Conservation (phyloP, 2,888 invertebrate genomes). For the Ophion ellenae region DNA sequence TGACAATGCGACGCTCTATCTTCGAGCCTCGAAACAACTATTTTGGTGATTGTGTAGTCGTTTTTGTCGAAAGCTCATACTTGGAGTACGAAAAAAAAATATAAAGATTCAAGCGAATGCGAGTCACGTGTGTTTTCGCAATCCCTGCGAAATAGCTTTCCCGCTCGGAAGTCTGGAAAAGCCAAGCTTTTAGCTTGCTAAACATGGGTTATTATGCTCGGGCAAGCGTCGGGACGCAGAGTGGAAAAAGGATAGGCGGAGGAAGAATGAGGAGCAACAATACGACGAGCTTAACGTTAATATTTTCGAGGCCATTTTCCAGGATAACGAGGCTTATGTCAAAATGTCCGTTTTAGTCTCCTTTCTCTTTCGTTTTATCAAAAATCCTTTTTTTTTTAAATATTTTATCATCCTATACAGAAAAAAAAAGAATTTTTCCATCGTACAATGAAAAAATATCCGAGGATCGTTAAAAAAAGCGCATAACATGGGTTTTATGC, state of each 20-base stretch:
- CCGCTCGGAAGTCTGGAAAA: constrained; percentile 36
- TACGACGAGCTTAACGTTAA: constrained; percentile 36
- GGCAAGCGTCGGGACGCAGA: constrained; percentile 1
- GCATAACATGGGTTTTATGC: constrained; percentile 46
- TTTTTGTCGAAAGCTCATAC: background rate
- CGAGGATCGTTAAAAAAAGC: too few relatives aligned
- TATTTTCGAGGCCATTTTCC: constrained; percentile 33
- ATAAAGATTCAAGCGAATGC: background rate
- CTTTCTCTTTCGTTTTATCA: too few relatives aligned
- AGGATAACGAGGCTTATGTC: background rate
- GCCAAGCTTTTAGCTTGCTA: constrained; percentile 40
- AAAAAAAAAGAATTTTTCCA: too few relatives aligned
- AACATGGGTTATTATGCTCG: constrained; percentile 52
- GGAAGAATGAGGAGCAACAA: constrained; percentile 23
- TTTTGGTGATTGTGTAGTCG: too few relatives aligned
- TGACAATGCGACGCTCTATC: too few relatives aligned
- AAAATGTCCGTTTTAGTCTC: background rate
- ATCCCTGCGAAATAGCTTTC: constrained; percentile 13
- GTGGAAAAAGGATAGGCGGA: constrained; percentile 1
- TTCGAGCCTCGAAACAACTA: too few relatives aligned
- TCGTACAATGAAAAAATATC: too few relatives aligned
- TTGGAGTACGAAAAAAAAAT: background rate
- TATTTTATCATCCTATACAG: too few relatives aligned
- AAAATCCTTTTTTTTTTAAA: too few relatives aligned
- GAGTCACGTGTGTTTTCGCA: constrained; percentile 11